These are phyloP conservation scores for Pithys albifrons DNA, from an alignment of 2,113 vertebrate species.

Conservation along the genomic window DNA sequence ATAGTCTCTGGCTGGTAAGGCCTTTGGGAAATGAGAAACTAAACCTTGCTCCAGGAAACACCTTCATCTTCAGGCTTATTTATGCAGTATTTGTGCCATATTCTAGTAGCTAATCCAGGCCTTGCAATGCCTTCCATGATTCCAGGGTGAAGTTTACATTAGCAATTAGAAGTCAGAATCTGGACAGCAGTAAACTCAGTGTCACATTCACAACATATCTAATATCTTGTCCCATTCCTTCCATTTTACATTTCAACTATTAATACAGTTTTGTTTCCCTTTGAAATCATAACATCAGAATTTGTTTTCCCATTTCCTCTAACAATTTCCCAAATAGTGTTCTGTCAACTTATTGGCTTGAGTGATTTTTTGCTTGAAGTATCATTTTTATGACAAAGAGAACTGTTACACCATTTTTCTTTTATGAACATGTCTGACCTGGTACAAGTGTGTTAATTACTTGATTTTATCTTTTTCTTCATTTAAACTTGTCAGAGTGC, in stretches of 20 bases:
- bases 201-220: neutral
- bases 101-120: neutral
- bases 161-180: neutral
- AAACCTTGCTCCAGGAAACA: neutral
- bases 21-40: neutral
- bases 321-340: neutral
- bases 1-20: neutral
- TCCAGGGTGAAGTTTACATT: neutral
- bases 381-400: neutral
- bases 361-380: neutral
- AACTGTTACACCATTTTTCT: neutral
- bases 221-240: neutral
- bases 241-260: neutral
- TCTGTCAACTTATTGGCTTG: neutral
- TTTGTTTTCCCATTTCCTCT: neutral
- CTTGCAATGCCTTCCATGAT: neutral
- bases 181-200: neutral
- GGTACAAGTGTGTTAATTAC: neutral
- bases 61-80: neutral
- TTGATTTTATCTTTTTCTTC: neutral
- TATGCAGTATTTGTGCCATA: neutral
- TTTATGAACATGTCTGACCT: neutral
- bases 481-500: neutral
- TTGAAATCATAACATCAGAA: neutral
- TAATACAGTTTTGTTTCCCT: neutral